Conservation (phyloP, 2,797 vertebrate genomes). For the Delichon dasypus region DNA sequence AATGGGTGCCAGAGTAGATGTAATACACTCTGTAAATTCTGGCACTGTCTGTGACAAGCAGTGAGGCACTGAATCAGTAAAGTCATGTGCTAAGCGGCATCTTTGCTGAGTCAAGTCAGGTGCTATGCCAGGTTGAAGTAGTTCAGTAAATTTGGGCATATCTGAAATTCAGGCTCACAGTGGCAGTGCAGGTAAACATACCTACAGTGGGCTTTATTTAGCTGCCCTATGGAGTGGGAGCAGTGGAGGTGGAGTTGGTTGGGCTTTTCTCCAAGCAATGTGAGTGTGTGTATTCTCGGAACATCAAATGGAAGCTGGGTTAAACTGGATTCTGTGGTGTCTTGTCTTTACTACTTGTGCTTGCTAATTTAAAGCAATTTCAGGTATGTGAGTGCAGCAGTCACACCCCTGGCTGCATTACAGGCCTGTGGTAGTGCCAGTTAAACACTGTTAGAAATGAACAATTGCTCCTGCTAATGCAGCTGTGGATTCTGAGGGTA, state of each 20-base stretch:
- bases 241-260: not conserved
- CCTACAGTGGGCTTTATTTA: not conserved
- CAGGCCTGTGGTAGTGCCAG: not conserved
- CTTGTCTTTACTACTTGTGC: not conserved
- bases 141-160: not conserved
- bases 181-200: not conserved
- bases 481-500: not conserved
- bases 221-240: not conserved
- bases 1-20: not conserved
- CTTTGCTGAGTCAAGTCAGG: not conserved
- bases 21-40: not conserved
- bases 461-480: not conserved
- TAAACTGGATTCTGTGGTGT: not conserved
- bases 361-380: not conserved
- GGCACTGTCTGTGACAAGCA: not conserved
- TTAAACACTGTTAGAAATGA: not conserved
- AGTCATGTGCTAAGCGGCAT: not conserved
- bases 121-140: not conserved
- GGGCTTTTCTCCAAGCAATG: not conserved
- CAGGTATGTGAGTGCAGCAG: not conserved
- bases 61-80: not conserved
- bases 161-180: not conserved
- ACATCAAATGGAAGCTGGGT: not conserved
- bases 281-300: not conserved
- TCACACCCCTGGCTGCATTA: not conserved